Conservation (phyloP, 2,113 vertebrate genomes). For the Ceyx cyanopectus region DNA sequence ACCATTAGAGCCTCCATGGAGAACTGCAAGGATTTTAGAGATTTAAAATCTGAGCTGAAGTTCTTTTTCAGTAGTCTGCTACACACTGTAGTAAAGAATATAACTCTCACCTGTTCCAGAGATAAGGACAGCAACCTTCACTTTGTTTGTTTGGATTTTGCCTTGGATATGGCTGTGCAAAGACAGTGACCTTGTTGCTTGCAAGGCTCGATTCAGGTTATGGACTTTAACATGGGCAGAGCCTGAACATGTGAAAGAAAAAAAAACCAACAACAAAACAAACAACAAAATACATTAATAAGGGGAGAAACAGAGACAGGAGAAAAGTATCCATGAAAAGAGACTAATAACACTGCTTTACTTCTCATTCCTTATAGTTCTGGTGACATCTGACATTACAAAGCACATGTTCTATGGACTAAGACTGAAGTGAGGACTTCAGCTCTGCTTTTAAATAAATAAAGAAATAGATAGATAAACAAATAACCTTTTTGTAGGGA, state of each 20-base stretch:
- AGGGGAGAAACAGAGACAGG: background rate
- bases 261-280: background rate
- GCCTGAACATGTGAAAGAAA: conserved; percentile 39
- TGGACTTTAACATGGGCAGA: conserved; percentile 71
- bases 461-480: no score
- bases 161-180: conserved; percentile 27
- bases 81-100: background rate
- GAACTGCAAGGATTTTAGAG: background rate
- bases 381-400: background rate
- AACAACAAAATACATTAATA: background rate
- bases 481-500: conserved; percentile 78
- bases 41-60: background rate
- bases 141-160: conserved; percentile 71
- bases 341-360: background rate
- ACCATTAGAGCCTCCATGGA: background rate
- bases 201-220: conserved; percentile 74
- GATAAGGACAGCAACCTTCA: conserved; percentile 91
- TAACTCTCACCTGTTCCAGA: conserved; percentile 90
- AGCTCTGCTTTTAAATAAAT: background rate
- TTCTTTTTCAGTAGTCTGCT: background rate
- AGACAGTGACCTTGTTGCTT: conserved; percentile 30
- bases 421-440: background rate
- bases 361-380: background rate
- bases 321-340: background rate
- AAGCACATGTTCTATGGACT: background rate